These are phyloP conservation scores for Zaprionus camerounensis DNA, from an alignment of 1,140 invertebrate genomes.

Conservation along the genomic window DNA sequence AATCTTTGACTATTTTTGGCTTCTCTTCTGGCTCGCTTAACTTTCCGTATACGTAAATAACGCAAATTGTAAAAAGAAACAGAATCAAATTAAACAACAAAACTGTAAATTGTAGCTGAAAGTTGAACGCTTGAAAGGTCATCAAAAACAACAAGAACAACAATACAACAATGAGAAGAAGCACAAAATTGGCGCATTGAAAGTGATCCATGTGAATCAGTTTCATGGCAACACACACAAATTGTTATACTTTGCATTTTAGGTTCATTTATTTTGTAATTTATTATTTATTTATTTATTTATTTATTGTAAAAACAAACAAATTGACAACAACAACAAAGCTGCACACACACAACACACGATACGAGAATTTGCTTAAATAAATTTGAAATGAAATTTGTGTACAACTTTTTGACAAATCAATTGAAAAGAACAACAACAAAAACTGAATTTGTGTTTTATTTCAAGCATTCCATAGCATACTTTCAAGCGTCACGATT, in stretches of 20 bases:
- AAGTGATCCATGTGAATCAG: constrained; percentile 33
- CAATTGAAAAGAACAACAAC: constrained; percentile 46
- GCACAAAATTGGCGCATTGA: constrained; percentile 7
- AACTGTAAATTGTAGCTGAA: constrained; percentile 75
- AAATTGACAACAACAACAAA: constrained; percentile 47
- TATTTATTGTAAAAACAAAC: constrained; percentile 77
- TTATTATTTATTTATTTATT: constrained; percentile 83
- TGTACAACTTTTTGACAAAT: constrained; percentile 74
- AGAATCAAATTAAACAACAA: constrained; percentile 32
- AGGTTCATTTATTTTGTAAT: constrained; percentile 78
- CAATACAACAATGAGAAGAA: constrained; percentile 21
- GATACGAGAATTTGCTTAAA: constrained; percentile 71
- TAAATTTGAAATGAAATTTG: constrained; percentile 79
- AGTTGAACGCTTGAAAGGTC: constrained; percentile 81
- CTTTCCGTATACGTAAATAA: constrained; percentile 75
- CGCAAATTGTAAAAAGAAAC: constrained; percentile 63
- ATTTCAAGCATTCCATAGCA: constrained; percentile 45
- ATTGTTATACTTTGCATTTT: constrained; percentile 78
- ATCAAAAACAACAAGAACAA: constrained; percentile 37
- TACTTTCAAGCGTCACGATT: constrained; percentile 72
- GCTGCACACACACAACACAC: constrained; percentile 48
- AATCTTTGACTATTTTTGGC: constrained; percentile 49
- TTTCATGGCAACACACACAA: constrained; percentile 44
- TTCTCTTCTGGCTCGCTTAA: constrained; percentile 67
- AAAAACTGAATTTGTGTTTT: constrained; percentile 57